Evolutionary conservation across 1,140 invertebrate genomes (phyloP).

Genomic region (Apis dorsata): DNA sequence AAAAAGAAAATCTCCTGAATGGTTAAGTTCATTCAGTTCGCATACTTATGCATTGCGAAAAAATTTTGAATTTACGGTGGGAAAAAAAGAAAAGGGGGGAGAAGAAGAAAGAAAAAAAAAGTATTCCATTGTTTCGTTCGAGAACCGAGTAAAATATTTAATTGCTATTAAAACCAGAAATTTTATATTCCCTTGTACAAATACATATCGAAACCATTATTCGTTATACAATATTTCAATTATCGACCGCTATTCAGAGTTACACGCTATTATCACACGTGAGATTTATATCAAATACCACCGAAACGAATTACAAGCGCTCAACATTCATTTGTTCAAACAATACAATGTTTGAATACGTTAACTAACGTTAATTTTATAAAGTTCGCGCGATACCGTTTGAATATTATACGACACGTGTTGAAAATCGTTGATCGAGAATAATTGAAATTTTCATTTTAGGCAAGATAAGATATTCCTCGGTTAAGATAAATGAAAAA

Average conservation of each 20-base stretch:
- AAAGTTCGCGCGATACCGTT: neutral
- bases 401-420: conserved; percentile 4
- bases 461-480: conserved; percentile 12
- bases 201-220: neutral
- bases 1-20: conserved; percentile 29
- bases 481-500: conserved; percentile 46
- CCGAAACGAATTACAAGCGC: neutral
- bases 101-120: neutral
- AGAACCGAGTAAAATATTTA: neutral
- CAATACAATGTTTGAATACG: neutral
- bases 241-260: neutral
- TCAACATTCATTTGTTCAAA: neutral
- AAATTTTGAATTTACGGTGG: conserved; percentile 40
- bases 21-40: conserved; percentile 17
- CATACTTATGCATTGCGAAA: neutral
- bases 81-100: neutral
- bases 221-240: conserved; percentile 1
- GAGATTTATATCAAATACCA: neutral
- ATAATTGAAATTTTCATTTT: conserved; percentile 30
- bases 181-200: neutral
- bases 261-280: neutral
- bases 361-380: neutral
- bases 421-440: conserved; percentile 50
- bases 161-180: neutral
- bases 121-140: conserved; percentile 2